Base-by-base conservation (phyloP, 1,140 invertebrate genomes). In the Cotesia chilonis region DNA sequence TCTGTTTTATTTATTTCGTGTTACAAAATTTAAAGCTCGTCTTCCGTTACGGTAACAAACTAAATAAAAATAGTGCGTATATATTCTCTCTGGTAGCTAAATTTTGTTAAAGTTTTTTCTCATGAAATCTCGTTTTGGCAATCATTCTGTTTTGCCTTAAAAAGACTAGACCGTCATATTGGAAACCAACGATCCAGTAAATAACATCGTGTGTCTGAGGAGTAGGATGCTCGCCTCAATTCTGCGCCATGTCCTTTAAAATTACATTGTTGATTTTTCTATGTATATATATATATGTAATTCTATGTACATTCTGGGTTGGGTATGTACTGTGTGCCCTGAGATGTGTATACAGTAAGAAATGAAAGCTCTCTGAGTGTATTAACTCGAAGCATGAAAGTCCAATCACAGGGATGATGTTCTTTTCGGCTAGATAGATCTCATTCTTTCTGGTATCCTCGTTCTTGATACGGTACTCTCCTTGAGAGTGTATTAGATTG, bases 401-500 rank as follows among this genome's bases (percentile, higher is more conserved):
- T 80, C 77, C 79, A 77, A 79, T 81, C 72, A 74, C 71, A 52
- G 66, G 71, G 64, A 55, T 72, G 73, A 77, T 74, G 59, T 78
- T 79, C 75, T 47, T 28, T 75, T 71, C 71, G 60, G 67, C 57
- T 54, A 12, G 68, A 70, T 64, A 60, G 20, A 67, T 51, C 67
- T 59, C 61, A 55, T 63, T 52, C 54, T 69, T 52, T 57, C 37
- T 47, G 57, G 17, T 61, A 57, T 74, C 61, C 72, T 47, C 61
- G 57, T 68, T 65, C 65, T 75, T 76, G 72, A 70, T 74, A 55
- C 51, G 78, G 78, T 77, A 73, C 41, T 73, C 28, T 41, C 64
- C 37, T 38, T 5, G 35, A 54, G 76, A 84, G 81, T 84, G 79
- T 84, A 86, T 85, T 84, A 84, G 82, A 86, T 86, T 83, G 83